These are phyloP conservation scores for Sycophaga agraensis DNA, from an alignment of 1,140 invertebrate genomes.

Conservation along the genomic window DNA sequence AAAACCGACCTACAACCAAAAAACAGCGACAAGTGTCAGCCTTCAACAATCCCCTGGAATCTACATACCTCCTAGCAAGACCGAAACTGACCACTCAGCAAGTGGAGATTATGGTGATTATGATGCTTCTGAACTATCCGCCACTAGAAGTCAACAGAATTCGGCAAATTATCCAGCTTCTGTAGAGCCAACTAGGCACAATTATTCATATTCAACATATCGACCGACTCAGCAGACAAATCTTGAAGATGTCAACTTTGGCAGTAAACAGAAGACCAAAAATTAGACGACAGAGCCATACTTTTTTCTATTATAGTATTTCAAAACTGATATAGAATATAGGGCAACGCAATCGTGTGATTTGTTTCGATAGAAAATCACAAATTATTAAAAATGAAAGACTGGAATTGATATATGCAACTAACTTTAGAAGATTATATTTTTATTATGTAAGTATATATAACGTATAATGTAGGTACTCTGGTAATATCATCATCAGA, in stretches of 20 bases:
- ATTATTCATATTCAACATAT: constrained; percentile 45
- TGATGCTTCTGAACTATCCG: constrained; percentile 22
- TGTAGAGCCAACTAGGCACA: constrained; percentile 38
- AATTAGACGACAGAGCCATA: background rate
- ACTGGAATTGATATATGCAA: background rate
- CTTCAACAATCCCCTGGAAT: constrained; percentile 39
- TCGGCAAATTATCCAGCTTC: constrained; percentile 34
- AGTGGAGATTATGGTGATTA: constrained; percentile 42
- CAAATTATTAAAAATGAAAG: background rate
- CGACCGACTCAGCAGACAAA: constrained; percentile 39
- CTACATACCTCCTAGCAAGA: constrained; percentile 35
- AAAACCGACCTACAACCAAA: constrained; percentile 36
- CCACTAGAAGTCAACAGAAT: constrained; percentile 17
- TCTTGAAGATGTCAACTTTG: constrained; percentile 40
- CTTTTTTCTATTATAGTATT: background rate
- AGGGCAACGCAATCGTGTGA: background rate
- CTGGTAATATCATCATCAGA: too few species aligned
- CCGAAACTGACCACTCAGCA: constrained; percentile 7
- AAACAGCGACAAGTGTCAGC: constrained; percentile 36
- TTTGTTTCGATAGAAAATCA: background rate
- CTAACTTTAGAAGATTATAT: constrained; percentile 2
- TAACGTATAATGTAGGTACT: too few species aligned
- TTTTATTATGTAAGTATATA: background rate
- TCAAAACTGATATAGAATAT: constrained; percentile 13
- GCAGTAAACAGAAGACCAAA: constrained; percentile 33